Base-by-base conservation (phyloP, 2,888 invertebrate genomes). In the Synergus umbraculus region DNA sequence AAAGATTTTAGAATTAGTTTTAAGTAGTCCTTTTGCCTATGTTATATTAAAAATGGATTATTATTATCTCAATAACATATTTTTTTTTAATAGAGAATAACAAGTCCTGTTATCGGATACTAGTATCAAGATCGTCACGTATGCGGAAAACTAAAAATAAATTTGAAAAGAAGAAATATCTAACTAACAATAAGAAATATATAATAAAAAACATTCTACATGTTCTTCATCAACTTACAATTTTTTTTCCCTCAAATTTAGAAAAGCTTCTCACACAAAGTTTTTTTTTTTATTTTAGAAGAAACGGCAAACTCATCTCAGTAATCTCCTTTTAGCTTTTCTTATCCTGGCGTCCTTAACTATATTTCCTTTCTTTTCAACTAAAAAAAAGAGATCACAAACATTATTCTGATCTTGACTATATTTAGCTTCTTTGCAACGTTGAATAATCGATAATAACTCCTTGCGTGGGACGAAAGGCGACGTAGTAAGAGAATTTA, bases 161-260 rank as follows among this genome's bases (percentile, higher is more conserved):
- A 49, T 69, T 29, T n/a, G 3, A 9, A 15, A 5, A 29, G 46
- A 49, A 69, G 9, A 49, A 46, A 58, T 22, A 29, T 15, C 18
- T 41, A 13, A 65, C 8, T n/a, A 65, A 65, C 15, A 65, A 65
- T n/a, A 13, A 65, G 37, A 65, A 65, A 65, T 65, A 58, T 58
- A 7, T n/a, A 58, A 15, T n/a, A 18, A 18, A n/a, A 58, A 8
- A 58, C 2, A 58, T 58, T 18, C 18, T 58, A 58, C 1, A n/a
- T 13, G 13, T 49, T 13, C 7, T 29, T 29, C 29, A 29, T 29
- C 29, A 29, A 29, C 29, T 29, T 29, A 29, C 29, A 29, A 29
- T 29, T 29, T 29, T 29, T 3, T 29, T 29, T 29, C 29, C 29
- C 3, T 29, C 29, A 58, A 58, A 4, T 58, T 58, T 58, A 7